These are phyloP conservation scores for Meloidogyne chitwoodi DNA, from an alignment of 1,140 invertebrate genomes.

Conservation along the genomic window DNA sequence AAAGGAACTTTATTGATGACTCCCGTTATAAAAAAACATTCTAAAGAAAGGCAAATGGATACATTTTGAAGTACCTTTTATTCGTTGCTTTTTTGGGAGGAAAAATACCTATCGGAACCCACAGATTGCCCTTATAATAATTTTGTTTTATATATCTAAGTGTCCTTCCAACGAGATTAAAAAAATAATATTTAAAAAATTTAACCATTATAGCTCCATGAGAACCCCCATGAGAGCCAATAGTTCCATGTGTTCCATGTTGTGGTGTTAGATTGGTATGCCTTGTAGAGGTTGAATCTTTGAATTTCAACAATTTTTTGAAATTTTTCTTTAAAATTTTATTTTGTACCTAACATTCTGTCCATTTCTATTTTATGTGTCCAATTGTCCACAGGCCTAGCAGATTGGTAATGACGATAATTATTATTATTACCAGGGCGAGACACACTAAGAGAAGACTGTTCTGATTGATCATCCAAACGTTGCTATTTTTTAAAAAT, in stretches of 20 bases:
- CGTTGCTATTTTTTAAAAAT: not conserved
- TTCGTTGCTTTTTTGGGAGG: too few species aligned
- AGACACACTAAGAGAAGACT: slow-evolving; percentile 14
- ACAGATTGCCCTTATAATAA: too few species aligned
- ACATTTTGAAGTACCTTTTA: too few species aligned
- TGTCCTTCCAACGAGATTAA: too few species aligned
- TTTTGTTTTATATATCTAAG: too few species aligned
- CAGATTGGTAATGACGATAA: slow-evolving; percentile 15
- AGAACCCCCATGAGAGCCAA: not conserved
- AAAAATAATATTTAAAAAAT: too few species aligned
- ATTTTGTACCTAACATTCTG: not conserved
- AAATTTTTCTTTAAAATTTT: not conserved
- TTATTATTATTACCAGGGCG: slow-evolving; percentile 1
- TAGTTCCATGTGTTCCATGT: not conserved
- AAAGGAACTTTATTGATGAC: too few species aligned
- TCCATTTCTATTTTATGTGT: slow-evolving; percentile 20
- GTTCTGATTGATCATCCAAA: slow-evolving; percentile 15
- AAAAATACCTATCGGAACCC: too few species aligned
- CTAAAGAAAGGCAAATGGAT: too few species aligned
- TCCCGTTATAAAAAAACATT: too few species aligned
- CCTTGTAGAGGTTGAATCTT: slow-evolving; percentile 14
- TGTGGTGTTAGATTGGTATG: slow-evolving; percentile 9
- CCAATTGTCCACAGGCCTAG: slow-evolving; percentile 5
- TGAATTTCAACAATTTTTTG: not conserved
- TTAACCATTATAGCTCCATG: not conserved